Percentiles rank a stretch among this genome's conserved stretches.
phyloP scores from a whole-genome alignment of 2,888 invertebrate species.

The Polymixis lichenea region DNA sequence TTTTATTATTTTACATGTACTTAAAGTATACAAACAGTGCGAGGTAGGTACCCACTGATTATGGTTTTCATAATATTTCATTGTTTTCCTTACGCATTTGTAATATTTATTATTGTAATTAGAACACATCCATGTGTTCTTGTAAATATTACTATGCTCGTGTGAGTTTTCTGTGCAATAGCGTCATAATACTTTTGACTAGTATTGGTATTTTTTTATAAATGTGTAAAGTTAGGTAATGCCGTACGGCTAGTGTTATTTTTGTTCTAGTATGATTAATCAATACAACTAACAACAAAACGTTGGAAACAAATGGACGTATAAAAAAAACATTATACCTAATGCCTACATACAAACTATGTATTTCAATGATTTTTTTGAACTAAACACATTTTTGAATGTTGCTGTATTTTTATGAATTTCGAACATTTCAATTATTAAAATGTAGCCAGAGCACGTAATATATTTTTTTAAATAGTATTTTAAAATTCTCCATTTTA shows the following conservation, averaged over 20 bases:
- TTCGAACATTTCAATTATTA: not conserved
- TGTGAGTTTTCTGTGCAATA: conserved; percentile 6
- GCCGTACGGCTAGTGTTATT: not conserved
- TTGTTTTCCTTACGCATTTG: conserved; percentile 49
- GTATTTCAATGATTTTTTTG: too few species aligned
- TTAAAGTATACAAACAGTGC: not conserved
- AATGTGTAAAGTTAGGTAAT: not conserved
- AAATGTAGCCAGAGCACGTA: not conserved
- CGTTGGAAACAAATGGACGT: not conserved
- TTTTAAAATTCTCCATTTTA: not conserved
- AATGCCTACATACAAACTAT: too few species aligned
- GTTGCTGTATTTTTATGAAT: not conserved
- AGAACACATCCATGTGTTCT: conserved; percentile 16
- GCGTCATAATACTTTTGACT: not conserved
- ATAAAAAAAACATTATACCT: not conserved
- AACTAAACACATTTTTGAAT: not conserved
- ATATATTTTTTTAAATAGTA: too few species aligned
- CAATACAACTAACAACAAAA: not conserved
- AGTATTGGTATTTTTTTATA: not conserved
- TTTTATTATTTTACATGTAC: conserved; percentile 6
- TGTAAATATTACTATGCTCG: conserved; percentile 11
- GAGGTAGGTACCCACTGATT: conserved; percentile 9
- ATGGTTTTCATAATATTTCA: conserved; percentile 35
- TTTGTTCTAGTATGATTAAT: not conserved
- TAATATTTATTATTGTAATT: conserved; percentile 40